Percentiles rank a stretch among this genome's conserved stretches.
These are phyloP conservation scores for Lepus europaeus DNA, from an alignment of 2,113 vertebrate genomes.

Conservation along the genomic window DNA sequence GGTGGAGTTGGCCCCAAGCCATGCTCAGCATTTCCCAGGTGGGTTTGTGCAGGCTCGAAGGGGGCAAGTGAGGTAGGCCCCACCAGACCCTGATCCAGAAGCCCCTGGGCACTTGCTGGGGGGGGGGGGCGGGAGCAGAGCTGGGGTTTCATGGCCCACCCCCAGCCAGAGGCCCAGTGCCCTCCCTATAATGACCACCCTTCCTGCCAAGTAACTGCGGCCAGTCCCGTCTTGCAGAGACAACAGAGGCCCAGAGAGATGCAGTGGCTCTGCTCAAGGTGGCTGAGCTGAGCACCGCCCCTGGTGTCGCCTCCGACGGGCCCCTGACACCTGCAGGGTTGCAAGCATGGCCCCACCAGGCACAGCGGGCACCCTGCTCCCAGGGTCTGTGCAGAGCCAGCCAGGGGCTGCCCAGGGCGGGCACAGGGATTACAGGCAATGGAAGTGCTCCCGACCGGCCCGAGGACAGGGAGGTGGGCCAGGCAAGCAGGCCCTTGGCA, in stretches of 20 bases:
- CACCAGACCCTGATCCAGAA: background rate
- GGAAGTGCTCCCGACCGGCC: constrained; percentile 68
- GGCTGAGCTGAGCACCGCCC: background rate
- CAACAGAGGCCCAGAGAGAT: background rate
- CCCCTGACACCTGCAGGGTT: background rate
- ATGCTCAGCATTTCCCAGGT: background rate
- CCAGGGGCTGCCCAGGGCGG: background rate
- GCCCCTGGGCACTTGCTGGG: no score
- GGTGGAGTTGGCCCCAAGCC: background rate
- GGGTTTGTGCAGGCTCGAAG: no score
- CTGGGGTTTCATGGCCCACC: background rate
- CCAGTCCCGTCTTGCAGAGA: background rate
- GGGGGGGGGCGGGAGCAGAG: background rate
- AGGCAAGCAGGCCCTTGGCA: background rate
- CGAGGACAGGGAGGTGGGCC: constrained; percentile 31
- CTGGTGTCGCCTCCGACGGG: background rate
- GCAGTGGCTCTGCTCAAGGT: background rate
- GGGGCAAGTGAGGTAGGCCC: no score
- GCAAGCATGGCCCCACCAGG: background rate
- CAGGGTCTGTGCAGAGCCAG: background rate
- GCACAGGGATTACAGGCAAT: constrained; percentile 38
- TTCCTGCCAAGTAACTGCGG: background rate
- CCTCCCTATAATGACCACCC: background rate
- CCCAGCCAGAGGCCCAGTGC: background rate
- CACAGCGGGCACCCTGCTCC: background rate